Base-by-base conservation (phyloP, 1,140 invertebrate genomes). In the Aporrectodea caliginosa region DNA sequence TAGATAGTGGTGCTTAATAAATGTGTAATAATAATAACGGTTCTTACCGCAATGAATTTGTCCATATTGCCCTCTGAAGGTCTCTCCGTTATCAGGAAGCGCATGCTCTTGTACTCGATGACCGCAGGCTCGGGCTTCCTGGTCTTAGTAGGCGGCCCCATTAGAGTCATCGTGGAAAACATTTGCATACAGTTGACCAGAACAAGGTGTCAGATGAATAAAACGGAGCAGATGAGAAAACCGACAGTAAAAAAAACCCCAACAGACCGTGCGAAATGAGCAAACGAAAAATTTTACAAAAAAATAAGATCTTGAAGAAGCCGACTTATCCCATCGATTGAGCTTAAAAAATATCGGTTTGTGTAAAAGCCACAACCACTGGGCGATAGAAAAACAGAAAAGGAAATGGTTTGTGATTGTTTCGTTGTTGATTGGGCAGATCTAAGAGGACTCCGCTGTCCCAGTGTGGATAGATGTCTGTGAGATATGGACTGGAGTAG, bases 21-120 rank as follows among this genome's bases (percentile, higher is more conserved):
- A n/a, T n/a, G n/a, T n/a, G n/a, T 58, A 58, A 58, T 58, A 58
- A 12, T 58, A 58, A 58, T 58, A 58, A 58, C 22, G 43, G 30
- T 2, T 77, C 32, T 34, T 22, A 96, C 95, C 93, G 95, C 92
- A 84, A 97, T 93, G 88, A 95, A 98, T 84, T 92, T 91, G 85
- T 93, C 92, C 88, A 98, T 95, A 84, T 92, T 96, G 87, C 93
- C 91, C 91, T 98, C 95, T 82, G 93, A 95, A 84, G 97, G 97
- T 85, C 95, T 92, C 91, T 98, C 96, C 84, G 96, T 98, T 87
- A 98, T 98, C 84, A 98, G 92, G 91, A 98, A 98, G 88, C 94
- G 92, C 94, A 97, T 95, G 87, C 93, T 93, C 91, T 97, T 97
- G 91, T 92, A 96, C 90, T 94, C 93, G 85, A 98, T 97, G 89